phyloP scores from a whole-genome alignment of 2,888 invertebrate genomes.

The Spodoptera picta region DNA sequence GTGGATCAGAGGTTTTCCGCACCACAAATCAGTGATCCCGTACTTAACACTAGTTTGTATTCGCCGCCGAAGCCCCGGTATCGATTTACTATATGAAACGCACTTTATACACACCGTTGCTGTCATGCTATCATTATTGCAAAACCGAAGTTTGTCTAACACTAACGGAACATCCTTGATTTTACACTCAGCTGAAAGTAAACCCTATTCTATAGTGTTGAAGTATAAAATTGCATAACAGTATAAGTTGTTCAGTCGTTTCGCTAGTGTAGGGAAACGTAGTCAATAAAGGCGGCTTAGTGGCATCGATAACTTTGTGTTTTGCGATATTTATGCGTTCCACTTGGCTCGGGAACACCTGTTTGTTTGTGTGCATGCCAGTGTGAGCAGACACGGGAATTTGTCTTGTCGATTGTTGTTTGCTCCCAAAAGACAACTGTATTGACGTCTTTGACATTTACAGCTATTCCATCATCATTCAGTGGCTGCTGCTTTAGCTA shows the following conservation, averaged over 20 bases:
- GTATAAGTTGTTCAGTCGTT: constrained; percentile 61
- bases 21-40: constrained; percentile 52
- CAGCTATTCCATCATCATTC: constrained; percentile 6
- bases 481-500: no score
- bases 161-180: constrained; percentile 63
- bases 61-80: constrained; percentile 68
- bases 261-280: constrained; percentile 69
- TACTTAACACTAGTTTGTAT: constrained; percentile 73
- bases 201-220: constrained; percentile 48
- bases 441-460: constrained; percentile 13
- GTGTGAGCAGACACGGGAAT: constrained; percentile 32
- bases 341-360: constrained; percentile 78
- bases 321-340: constrained; percentile 82
- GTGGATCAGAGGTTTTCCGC: constrained; percentile 25
- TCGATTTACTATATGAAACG: constrained; percentile 80
- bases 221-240: constrained; percentile 55
- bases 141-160: constrained; percentile 71
- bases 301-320: constrained; percentile 86
- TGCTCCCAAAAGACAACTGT: constrained; percentile 23
- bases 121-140: constrained; percentile 81
- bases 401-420: constrained; percentile 46
- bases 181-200: constrained; percentile 34
- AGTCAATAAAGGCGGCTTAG: constrained; percentile 86
- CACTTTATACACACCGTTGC: constrained; percentile 72
- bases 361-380: constrained; percentile 66